These are phyloP conservation scores for Tachypleus tridentatus DNA, from an alignment of 1,140 invertebrate genomes.

Conservation along the genomic window DNA sequence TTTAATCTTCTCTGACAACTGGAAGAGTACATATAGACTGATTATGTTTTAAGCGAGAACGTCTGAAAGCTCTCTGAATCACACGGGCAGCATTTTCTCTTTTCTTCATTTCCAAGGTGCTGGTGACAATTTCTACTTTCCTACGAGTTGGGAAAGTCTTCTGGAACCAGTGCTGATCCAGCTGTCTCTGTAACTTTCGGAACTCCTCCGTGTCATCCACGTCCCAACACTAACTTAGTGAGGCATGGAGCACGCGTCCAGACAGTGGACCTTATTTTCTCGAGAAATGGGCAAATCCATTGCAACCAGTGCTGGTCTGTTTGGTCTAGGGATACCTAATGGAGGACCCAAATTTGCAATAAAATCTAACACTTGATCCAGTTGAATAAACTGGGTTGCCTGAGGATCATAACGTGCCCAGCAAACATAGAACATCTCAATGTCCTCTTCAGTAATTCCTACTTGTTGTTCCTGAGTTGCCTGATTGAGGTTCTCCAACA, in stretches of 20 bases:
- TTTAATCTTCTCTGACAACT: no score
- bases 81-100: slow-evolving; percentile 90
- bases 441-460: slow-evolving; percentile 94
- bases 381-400: slow-evolving; percentile 90
- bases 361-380: slow-evolving; percentile 86
- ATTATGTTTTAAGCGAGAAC: not conserved
- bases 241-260: slow-evolving; percentile 96
- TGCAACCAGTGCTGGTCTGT: slow-evolving; percentile 95
- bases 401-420: slow-evolving; percentile 98
- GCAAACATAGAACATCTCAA: slow-evolving; percentile 99
- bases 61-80: slow-evolving; percentile 72
- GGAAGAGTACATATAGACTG: no score
- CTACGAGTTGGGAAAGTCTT: slow-evolving; percentile 80
- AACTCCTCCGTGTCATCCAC: slow-evolving; percentile 56
- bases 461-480: slow-evolving; percentile 97
- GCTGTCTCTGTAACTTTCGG: slow-evolving; percentile 37
- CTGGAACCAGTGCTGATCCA: slow-evolving; percentile 48
- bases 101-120: slow-evolving; percentile 82
- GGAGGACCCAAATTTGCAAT: slow-evolving; percentile 85
- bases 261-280: slow-evolving; percentile 90
- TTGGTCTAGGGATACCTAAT: slow-evolving; percentile 91
- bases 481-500: slow-evolving; percentile 95
- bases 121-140: slow-evolving; percentile 86
- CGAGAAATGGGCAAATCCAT: slow-evolving; percentile 98
- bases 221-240: slow-evolving; percentile 78